A percentile compares a stretch with the other conserved stretches of the same genome.
Evolutionary conservation across 2,888 invertebrate genomes (phyloP).

Genomic region (Sminthurides aquaticus): DNA sequence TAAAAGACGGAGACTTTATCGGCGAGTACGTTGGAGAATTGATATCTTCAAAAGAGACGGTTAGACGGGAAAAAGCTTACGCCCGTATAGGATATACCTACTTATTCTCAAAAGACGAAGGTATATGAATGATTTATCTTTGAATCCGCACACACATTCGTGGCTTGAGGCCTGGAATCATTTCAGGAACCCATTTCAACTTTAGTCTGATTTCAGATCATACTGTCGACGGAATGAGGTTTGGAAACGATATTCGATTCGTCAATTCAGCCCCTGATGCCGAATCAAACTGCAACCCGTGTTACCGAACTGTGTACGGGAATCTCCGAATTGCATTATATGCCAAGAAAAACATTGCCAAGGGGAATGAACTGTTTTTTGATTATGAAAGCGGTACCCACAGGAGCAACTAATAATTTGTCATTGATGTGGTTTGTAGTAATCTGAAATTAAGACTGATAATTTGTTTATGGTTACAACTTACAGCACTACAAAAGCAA

Average conservation of each 20-base stretch:
- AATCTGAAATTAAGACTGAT: no score
- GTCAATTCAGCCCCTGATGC: slow-evolving; percentile 6
- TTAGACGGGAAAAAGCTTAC: not conserved
- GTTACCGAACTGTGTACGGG: not conserved
- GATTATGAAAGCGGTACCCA: slow-evolving; percentile 2
- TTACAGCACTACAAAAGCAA: no score
- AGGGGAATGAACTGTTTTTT: slow-evolving; percentile 9
- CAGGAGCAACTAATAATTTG: no score
- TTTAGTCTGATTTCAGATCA: not conserved
- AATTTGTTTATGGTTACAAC: no score
- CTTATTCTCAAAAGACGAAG: slow-evolving; percentile 5
- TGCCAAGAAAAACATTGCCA: not conserved
- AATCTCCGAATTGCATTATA: slow-evolving; percentile 9
- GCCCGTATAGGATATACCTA: slow-evolving; percentile 4
- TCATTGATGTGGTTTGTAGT: no score
- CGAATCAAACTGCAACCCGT: slow-evolving; percentile 2
- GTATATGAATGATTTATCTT: not conserved
- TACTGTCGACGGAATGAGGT: slow-evolving; percentile 8
- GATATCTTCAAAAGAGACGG: not conserved
- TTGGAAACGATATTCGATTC: slow-evolving; percentile 6
- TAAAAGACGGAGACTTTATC: not conserved
- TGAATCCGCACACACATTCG: no score
- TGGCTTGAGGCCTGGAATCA: no score
- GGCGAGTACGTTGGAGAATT: slow-evolving; percentile 14
- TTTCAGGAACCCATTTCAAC: not conserved